Percentiles rank a stretch among this genome's conserved stretches.
These are phyloP conservation scores for Sylvilagus bachmani DNA, from an alignment of 2,113 vertebrate genomes.

Conservation along the genomic window DNA sequence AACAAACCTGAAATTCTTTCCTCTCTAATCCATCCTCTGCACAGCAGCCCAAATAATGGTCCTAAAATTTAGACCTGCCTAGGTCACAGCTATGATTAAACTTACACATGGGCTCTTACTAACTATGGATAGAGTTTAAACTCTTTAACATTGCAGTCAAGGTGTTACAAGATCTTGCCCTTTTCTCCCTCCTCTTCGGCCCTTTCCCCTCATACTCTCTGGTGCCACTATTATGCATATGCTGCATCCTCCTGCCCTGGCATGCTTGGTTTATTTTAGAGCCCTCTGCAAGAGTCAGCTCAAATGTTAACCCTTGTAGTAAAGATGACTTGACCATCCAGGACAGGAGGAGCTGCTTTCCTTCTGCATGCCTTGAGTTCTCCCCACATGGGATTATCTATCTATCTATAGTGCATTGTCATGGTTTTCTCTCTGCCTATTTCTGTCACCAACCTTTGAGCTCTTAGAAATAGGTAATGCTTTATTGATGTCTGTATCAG, in stretches of 20 bases:
- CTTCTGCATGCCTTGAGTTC: not conserved
- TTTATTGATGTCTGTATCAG: constrained; percentile 14
- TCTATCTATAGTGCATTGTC: not conserved
- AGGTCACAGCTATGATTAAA: not conserved
- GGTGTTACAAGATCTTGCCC: not conserved
- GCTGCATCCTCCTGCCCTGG: not conserved
- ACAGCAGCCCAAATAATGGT: not conserved
- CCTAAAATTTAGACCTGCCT: not conserved
- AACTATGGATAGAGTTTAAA: not conserved
- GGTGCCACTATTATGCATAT: not conserved
- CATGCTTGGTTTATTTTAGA: not conserved
- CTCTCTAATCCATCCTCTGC: not conserved
- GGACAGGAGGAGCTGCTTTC: not conserved
- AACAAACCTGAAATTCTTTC: not conserved
- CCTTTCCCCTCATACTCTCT: rapidly evolving
- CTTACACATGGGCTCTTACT: not conserved
- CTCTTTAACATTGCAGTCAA: not conserved
- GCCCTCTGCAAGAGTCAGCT: not conserved
- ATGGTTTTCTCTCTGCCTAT: not conserved
- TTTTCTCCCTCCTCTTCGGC: not conserved
- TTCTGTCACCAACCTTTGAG: not conserved
- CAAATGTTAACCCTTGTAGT: not conserved
- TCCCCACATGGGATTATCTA: not conserved
- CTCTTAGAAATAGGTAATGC: constrained; percentile 8
- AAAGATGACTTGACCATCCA: not conserved